These are phyloP conservation scores for Branchipolynoe longqiensis DNA, from an alignment of 2,888 invertebrate species.

Conservation along the genomic window DNA sequence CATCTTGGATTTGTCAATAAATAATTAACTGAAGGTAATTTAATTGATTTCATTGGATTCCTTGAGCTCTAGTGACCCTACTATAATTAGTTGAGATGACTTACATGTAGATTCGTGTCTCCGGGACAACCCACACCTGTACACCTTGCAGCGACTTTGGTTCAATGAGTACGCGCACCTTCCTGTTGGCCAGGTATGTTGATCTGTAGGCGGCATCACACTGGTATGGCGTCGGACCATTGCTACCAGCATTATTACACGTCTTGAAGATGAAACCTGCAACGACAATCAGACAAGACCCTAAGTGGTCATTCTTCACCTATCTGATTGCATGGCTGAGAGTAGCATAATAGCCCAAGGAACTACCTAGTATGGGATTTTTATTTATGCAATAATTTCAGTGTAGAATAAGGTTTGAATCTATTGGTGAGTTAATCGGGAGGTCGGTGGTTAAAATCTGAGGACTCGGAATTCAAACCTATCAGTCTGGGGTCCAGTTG, in stretches of 20 bases:
- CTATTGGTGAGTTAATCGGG: too few relatives aligned
- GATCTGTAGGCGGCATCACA: constrained; percentile 63
- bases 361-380: neutral
- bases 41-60: too few relatives aligned
- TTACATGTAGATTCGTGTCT: constrained; percentile 65
- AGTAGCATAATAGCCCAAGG: neutral
- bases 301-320: too few relatives aligned
- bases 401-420: neutral
- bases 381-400: neutral
- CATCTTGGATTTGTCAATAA: too few relatives aligned
- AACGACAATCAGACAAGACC: constrained; percentile 16
- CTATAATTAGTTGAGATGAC: too few relatives aligned
- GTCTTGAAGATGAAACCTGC: constrained; percentile 66
- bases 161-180: constrained; percentile 15
- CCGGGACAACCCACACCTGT: constrained; percentile 66
- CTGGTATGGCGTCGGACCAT: constrained; percentile 67
- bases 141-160: constrained; percentile 60
- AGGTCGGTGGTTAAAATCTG: too few relatives aligned
- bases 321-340: too few relatives aligned
- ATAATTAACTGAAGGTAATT: too few relatives aligned
- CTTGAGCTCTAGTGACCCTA: too few relatives aligned
- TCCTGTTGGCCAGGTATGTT: constrained; percentile 14
- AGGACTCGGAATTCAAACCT: too few relatives aligned
- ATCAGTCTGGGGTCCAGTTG: too few relatives aligned
- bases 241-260: constrained; percentile 62